Conservation (phyloP, 2,888 invertebrate species). For the Cerastis leucographa region DNA sequence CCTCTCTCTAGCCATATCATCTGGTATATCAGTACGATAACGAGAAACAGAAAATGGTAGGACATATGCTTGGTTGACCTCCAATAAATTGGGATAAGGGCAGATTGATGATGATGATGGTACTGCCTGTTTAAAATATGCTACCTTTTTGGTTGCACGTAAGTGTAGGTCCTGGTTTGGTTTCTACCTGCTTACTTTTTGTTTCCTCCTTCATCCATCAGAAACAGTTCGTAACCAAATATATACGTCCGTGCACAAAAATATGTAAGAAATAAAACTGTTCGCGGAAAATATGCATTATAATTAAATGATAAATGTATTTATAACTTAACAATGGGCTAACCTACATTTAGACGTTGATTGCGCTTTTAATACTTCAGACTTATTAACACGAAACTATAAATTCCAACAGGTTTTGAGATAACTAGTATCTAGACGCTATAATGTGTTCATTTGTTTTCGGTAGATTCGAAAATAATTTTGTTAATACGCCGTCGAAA, state of each 20-base stretch:
- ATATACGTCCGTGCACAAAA: neutral
- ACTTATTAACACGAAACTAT: neutral
- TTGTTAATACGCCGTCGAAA: neutral
- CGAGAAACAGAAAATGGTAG: neutral
- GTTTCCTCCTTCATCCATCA: too few species aligned
- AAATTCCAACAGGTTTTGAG: neutral
- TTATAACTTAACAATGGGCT: conserved; percentile 22
- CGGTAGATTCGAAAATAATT: neutral
- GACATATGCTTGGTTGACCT: neutral
- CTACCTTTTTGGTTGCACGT: neutral
- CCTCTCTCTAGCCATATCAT: neutral
- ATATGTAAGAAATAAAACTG: neutral
- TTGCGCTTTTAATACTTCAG: neutral
- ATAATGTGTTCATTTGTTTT: neutral
- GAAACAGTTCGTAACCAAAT: neutral
- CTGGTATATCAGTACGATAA: neutral
- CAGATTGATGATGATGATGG: neutral
- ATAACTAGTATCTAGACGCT: neutral
- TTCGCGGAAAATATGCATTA: neutral
- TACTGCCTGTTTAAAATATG: neutral
- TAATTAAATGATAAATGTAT: neutral
- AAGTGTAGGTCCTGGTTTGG: neutral
- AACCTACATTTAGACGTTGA: neutral
- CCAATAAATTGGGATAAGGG: neutral
- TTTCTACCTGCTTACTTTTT: neutral